Evolutionary conservation across 2,113 vertebrate genomes (phyloP).

Genomic region (Solea senegalensis): DNA sequence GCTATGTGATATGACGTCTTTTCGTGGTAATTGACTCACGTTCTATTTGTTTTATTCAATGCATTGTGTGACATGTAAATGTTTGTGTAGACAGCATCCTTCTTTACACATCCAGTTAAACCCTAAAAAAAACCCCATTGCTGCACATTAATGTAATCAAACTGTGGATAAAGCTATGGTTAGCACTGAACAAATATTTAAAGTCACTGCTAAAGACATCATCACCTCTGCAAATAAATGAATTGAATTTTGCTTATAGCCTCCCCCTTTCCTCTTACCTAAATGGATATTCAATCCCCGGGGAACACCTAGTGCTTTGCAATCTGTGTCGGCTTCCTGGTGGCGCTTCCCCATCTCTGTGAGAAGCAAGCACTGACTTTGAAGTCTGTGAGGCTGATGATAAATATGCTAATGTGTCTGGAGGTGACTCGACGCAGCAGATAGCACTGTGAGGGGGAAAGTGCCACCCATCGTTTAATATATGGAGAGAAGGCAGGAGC

Average conservation of each 20-base stretch:
- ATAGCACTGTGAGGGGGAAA: constrained; percentile 71
- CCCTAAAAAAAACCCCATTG: constrained; percentile 32
- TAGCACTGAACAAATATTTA: constrained; percentile 73
- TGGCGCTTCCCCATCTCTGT: constrained; percentile 67
- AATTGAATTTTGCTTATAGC: constrained; percentile 68
- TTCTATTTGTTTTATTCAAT: constrained; percentile 34
- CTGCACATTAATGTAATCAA: constrained; percentile 42
- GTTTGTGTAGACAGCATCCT: constrained; percentile 27
- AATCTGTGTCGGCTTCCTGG: constrained; percentile 70
- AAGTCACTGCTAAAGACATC: constrained; percentile 75
- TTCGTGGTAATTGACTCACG: constrained; percentile 1
- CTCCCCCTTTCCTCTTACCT: constrained; percentile 55
- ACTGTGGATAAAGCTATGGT: constrained; percentile 56
- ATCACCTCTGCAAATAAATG: constrained; percentile 76
- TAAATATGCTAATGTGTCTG: constrained; percentile 80
- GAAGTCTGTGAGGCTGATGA: constrained; percentile 78
- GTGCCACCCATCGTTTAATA: constrained; percentile 75
- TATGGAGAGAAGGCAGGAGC: constrained; percentile 47
- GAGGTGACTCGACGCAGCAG: constrained; percentile 74
- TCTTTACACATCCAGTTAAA: constrained; percentile 18
- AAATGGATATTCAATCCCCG: constrained; percentile 77
- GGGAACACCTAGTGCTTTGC: constrained; percentile 72
- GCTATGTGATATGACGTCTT: constrained; percentile 16
- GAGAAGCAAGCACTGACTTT: constrained; percentile 74
- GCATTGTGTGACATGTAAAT: constrained; percentile 20